Base-by-base conservation (phyloP, 2,113 vertebrate genomes). In the Lepus europaeus region DNA sequence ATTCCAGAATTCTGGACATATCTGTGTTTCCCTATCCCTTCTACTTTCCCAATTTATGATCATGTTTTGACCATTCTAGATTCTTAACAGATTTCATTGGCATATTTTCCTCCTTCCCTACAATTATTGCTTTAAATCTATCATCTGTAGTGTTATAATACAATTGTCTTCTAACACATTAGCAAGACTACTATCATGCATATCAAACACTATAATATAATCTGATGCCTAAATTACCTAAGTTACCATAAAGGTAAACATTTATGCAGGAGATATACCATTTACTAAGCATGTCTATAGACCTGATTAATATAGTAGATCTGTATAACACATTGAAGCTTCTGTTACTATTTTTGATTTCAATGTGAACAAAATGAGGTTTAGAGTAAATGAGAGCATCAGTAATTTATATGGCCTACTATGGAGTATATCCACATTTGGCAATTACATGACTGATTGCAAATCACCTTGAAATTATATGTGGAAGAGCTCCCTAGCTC, bases 1-100 rank as follows among this genome's bases (percentile, higher is more conserved):
- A 73, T 68, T 82, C 51, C 56, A 83, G 17, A 96, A 89, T 73
- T 68, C 3, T 83, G 16, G 20, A 29, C 12, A 45, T 45, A 29
- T 45, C 23, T 45, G 88, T 49, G 13, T 53, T 76, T 64, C 27
- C n/a, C 13, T 25, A 5, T 79, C 79, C 14, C 8, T 39, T 76
- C 49, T 25, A 91, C 33, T 81, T 70, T 64, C 23, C 51, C 1
- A 69, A 49, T 83, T 9, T 64, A 13, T 81, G 12, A 39, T 74
- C 36, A 59, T 83, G 3, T 73, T 61, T 89, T 59, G 61, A 82
- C 4, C 87, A 93, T 79, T 95, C 82, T 53, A 87, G 20, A 66
- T n/a, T 59, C 23, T 89, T 91, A 74, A 74, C 51, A 69, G 63
- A 8, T 93, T 12, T 61, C 22, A 76, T n/a, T n/a, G 22, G 10